Conservation (phyloP, 2,888 invertebrate genomes). For the Tiliacea aurago region DNA sequence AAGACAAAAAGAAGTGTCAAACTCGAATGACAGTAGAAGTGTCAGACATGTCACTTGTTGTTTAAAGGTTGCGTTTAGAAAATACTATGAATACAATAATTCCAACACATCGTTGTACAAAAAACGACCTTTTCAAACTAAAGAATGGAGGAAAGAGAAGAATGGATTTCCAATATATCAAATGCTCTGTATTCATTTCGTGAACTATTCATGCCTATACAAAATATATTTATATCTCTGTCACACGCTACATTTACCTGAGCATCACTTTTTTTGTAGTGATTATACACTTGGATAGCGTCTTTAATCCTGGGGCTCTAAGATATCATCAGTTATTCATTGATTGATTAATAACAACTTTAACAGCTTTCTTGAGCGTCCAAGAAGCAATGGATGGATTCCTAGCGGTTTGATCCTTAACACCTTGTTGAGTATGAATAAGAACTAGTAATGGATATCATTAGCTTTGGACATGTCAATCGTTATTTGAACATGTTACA, state of each 20-base stretch:
- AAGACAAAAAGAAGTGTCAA: too few species aligned
- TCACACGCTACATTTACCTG: constrained; percentile 33
- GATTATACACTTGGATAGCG: constrained; percentile 7
- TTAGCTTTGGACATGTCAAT: constrained; percentile 28
- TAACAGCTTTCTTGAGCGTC: neutral
- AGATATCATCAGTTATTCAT: neutral
- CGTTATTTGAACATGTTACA: constrained; percentile 9
- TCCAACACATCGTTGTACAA: too few species aligned
- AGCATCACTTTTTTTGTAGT: constrained; percentile 45
- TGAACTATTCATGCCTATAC: neutral
- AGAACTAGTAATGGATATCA: constrained; percentile 17
- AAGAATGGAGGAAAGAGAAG: neutral
- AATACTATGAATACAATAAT: too few species aligned
- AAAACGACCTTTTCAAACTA: neutral
- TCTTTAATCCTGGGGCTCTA: neutral
- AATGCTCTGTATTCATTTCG: neutral
- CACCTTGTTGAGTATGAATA: neutral
- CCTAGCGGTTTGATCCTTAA: neutral
- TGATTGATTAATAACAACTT: neutral
- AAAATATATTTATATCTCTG: neutral
- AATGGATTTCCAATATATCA: neutral
- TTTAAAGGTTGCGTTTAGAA: too few species aligned
- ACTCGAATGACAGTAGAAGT: too few species aligned
- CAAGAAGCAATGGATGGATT: constrained; percentile 13
- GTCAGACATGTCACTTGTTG: too few species aligned